Percentiles rank a stretch among this genome's conserved stretches.
These are phyloP conservation scores for Ambastaia sidthimunki DNA, from an alignment of 2,797 vertebrate species.

Conservation along the genomic window DNA sequence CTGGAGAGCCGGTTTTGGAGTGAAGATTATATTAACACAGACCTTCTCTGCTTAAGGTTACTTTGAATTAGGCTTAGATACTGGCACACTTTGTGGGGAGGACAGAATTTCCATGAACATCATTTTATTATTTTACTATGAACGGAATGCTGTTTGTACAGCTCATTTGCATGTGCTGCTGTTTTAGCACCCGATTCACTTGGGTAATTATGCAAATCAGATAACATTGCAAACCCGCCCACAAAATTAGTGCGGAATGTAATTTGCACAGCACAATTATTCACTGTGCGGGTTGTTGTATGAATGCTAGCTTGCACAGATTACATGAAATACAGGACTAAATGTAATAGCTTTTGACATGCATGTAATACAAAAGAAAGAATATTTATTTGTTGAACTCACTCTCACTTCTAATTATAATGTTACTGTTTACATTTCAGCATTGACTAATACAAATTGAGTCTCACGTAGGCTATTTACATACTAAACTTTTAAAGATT, in stretches of 20 bases:
- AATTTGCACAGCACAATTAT: neutral
- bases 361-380: too few relatives aligned
- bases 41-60: neutral
- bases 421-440: neutral
- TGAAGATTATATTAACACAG: neutral
- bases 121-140: neutral
- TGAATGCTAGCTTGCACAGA: neutral
- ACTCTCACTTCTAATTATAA: neutral
- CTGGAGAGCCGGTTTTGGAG: neutral
- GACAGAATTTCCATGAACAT: neutral
- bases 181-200: neutral
- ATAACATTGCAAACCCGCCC: neutral
- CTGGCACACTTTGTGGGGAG: neutral
- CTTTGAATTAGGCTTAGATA: neutral
- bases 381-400: neutral
- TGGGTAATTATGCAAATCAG: neutral
- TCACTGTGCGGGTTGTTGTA: neutral
- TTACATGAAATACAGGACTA: neutral
- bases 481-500: too few relatives aligned
- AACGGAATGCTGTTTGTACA: neutral
- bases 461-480: neutral
- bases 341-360: neutral
- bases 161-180: neutral
- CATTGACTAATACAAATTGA: neutral
- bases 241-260: neutral